These are phyloP conservation scores for Chloroceryle inda DNA, from an alignment of 2,797 vertebrate species.

Conservation along the genomic window DNA sequence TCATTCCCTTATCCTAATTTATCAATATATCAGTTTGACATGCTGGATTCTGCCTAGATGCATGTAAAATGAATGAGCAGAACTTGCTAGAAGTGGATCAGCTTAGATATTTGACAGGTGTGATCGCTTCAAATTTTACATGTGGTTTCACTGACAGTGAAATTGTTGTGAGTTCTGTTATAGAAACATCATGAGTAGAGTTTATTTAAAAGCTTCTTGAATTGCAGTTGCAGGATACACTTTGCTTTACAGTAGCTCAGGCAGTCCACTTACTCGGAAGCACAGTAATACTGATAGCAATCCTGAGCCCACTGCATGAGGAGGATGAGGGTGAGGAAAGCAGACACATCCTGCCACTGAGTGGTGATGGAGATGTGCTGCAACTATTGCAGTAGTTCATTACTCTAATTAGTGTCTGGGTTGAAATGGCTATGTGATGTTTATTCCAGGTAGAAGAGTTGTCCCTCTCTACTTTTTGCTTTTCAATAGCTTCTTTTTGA, in stretches of 20 bases:
- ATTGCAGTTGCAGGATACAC: neutral
- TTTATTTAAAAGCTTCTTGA: neutral
- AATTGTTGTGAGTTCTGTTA: neutral
- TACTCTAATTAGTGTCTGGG: neutral
- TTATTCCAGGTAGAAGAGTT: neutral
- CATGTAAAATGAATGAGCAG: neutral
- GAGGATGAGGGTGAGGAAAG: neutral
- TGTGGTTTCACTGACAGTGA: neutral
- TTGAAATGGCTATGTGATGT: too few relatives aligned
- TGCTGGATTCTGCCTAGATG: neutral
- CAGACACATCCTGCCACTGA: slow-evolving; percentile 8
- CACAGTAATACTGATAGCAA: neutral
- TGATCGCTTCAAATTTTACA: neutral
- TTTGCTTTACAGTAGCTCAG: neutral
- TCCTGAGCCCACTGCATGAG: fast-evolving
- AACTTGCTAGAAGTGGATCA: neutral
- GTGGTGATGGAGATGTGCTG: slow-evolving; percentile 10
- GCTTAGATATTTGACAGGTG: neutral
- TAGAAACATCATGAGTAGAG: fast-evolving
- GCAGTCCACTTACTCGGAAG: neutral
- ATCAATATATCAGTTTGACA: neutral
- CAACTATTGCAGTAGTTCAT: neutral
- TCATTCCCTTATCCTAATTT: neutral
- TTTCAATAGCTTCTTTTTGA: neutral
- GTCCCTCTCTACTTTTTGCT: neutral